phyloP scores from a whole-genome alignment of 35 echinoderm and acorn worm species.

The Heliocidaris tuberculata region DNA sequence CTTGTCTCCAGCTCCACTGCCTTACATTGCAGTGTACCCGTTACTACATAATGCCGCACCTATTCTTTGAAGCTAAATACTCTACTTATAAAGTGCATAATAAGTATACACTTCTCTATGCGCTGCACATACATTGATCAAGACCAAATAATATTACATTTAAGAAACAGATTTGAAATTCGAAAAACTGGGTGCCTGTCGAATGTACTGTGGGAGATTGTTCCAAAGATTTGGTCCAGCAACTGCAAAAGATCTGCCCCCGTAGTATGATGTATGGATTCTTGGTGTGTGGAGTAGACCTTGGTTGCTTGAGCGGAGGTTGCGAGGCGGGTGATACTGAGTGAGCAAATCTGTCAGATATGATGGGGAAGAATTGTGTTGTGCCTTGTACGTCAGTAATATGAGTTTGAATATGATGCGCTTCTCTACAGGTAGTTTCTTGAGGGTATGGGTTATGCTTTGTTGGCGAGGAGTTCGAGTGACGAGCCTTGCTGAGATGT shows the following conservation, averaged over 20 bases:
- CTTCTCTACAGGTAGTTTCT: neutral
- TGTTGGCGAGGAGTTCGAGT: neutral
- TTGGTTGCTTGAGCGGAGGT: too few relatives aligned
- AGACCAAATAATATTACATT: neutral
- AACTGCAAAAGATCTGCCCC: neutral
- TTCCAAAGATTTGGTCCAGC: too few relatives aligned
- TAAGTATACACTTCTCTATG: too few relatives aligned
- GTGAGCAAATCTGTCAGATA: neutral
- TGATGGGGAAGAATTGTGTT: neutral
- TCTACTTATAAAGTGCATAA: too few relatives aligned
- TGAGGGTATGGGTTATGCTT: conserved; percentile 4
- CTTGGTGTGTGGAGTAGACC: neutral
- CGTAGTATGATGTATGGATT: neutral
- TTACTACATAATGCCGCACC: too few relatives aligned
- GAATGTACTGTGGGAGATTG: neutral
- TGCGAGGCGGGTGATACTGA: neutral
- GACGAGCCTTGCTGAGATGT: conserved; percentile 5
- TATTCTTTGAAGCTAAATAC: too few relatives aligned
- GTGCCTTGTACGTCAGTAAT: conserved; percentile 7
- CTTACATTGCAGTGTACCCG: too few relatives aligned
- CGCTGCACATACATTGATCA: too few relatives aligned
- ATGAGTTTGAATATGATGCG: neutral
- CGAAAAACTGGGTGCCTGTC: neutral
- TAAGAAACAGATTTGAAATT: neutral
- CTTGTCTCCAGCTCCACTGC: too few relatives aligned